Base-by-base conservation (phyloP, 2,797 vertebrate species). In the Zalophus californianus region DNA sequence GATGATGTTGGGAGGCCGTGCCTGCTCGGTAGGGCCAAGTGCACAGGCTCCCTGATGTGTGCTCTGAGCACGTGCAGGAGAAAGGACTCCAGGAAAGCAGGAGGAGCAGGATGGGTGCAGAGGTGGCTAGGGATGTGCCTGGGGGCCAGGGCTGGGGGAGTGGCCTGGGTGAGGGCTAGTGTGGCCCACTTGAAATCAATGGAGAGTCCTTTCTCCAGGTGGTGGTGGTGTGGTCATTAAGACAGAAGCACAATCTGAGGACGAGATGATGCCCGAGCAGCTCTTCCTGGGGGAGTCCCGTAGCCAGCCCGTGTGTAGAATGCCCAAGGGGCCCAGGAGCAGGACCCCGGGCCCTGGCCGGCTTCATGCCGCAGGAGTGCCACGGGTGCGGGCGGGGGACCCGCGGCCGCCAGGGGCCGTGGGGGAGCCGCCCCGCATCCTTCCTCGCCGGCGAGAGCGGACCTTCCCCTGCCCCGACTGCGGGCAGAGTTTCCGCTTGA, bases 401-500 rank as follows among this genome's bases (percentile, higher is more conserved):
- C 29, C 79, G 0, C 86, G 35, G 60, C 5, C 83, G 0, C 18
- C 54, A 0, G 96, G 86, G 18, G 21, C 21, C 0, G 0, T 1
- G 0, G 70, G 62, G 2, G 91, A 97, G 78, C n/a, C 29, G 0
- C 75, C 86, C 21, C 84, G 92, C 4, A 0, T 95, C 32, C 97
- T 97, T 20, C 70, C 91, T 3, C 96, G 20, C 27, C 87, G 38
- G 25, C 94, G 66, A 11, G 64, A 94, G n/a, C 96, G 73, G 44
- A n/a, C 89, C 7, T 97, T 98, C 83, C 54, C 94, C 2, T 98
- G 97, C 56, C 95, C 98, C 0, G 97, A 97, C 18, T 98, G 98
- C 6, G 98, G 98, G 20, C 98, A 98, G 97, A 98, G 97, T 27
- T 98, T 98, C 89, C 97, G 97, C 32, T 48, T 98, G 66, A 98